A percentile compares a stretch with the other conserved stretches of the same genome.
Conservation (phyloP, 2,113 vertebrate species). For the Hylia prasina region DNA sequence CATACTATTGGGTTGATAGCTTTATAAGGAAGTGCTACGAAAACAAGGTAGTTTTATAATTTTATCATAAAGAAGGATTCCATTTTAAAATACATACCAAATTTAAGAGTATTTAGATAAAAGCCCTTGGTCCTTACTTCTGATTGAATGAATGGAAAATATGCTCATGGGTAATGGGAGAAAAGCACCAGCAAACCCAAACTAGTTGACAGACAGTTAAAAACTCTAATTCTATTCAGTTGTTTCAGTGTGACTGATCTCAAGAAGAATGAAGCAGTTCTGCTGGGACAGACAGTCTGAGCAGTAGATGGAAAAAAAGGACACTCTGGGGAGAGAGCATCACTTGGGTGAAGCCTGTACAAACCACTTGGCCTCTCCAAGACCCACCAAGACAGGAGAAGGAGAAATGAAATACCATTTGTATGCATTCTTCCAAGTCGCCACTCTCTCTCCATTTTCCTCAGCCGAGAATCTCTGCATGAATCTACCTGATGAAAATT, state of each 20-base stretch:
- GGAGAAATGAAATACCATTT: constrained; percentile 33
- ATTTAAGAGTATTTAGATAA: not conserved
- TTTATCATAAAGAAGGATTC: not conserved
- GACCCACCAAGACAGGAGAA: constrained; percentile 37
- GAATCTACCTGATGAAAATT: not conserved
- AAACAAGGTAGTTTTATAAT: not conserved
- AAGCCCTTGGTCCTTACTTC: not conserved
- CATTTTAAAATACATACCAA: not conserved
- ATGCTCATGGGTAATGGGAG: not conserved
- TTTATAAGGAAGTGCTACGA: not conserved
- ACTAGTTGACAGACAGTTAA: not conserved
- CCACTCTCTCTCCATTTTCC: not conserved
- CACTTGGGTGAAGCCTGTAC: not conserved
- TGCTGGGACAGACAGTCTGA: constrained; percentile 35
- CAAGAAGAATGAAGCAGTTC: not conserved
- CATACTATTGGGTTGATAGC: not conserved
- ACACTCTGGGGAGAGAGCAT: not conserved
- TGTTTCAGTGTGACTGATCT: not conserved
- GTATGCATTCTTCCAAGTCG: not conserved
- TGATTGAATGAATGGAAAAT: not conserved
- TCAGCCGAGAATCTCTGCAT: not conserved
- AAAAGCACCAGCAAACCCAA: not conserved
- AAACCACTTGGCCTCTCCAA: constrained; percentile 15
- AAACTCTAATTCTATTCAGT: not conserved
- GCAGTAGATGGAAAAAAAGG: constrained; percentile 36